Evolutionary conservation across 1,140 invertebrate genomes (phyloP), one percentile per base, ranked within the genome.

Genomic region (Aleiodes sp.): DNA sequence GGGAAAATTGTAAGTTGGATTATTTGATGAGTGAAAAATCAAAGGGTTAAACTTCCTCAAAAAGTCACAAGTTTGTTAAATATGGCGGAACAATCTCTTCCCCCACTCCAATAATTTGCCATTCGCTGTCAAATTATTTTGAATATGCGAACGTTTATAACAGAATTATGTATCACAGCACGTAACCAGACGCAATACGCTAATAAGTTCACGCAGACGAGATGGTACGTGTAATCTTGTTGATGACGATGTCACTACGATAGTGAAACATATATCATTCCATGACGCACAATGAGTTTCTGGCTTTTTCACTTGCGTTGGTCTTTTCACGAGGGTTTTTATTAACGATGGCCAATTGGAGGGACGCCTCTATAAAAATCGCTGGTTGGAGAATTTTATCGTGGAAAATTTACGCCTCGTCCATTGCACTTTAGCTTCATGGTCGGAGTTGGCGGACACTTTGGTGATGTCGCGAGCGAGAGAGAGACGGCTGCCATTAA

Each of bases 31-130:
- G 19, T n/a, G n/a, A n/a, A n/a, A n/a, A 19, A 39, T 62, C 57
- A n/a, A n/a, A n/a, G 60, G 33, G 60, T 43, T 64, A 64, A 64
- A 43, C 61, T 39, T 56, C 71, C 66, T 60, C 71, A 35, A 19
- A 67, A 70, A 69, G 70, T 73, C 65, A 73, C 64, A 71, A 69
- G 70, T 59, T 60, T 63, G 60, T 43, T 69, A 69, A 69, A 69
- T 69, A 69, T 69, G 67, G 67, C 67, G 67, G 67, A 69, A 64
- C 41, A 56, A 61, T 63, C 19, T 69, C 35, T 57, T 19, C 43
- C 29, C 43, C 46, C 26, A 10, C 43, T 26, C 19, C 21, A 12
- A 61, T 61, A 39, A 57, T 60, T 28, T 43, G 21, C 28, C 52
- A 65, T 68, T 70, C 52, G 33, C 31, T 69, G 67, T 57, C 59